Evolutionary conservation across 2,888 invertebrate species (phyloP), one percentile per base, ranked within the genome.

Genomic region (Tinea semifulvella): DNA sequence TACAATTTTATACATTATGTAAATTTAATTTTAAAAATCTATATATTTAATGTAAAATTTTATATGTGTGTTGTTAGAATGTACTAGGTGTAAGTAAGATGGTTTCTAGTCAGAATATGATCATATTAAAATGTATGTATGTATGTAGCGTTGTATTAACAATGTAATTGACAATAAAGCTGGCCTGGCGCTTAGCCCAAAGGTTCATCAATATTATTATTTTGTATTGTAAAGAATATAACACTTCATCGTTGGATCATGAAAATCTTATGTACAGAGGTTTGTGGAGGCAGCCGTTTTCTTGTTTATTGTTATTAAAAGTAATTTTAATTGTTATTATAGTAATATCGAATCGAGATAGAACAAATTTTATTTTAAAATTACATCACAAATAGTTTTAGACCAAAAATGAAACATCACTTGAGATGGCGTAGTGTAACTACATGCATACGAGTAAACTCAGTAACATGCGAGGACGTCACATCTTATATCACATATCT

Each of bases 51-150:
- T 79, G 77, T 79, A 79, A 68, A 77, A 71, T 68, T 66, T 25
- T 46, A 56, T 64, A 63, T 72, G 70, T 69, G 73, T 76, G 75
- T 75, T 75, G 67, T 75, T 77, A 74, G 71, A 73, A 65, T 68
- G 61, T 75, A 74, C 72, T 71, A 68, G 71, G 66, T 73, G 70
- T 70, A 74, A 75, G 70, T 70, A 75, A 75, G 73, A 79, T 74
- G 79, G 75, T 77, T 80, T 82, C 82, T 82, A 82, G 82, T 82
- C 82, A 82, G 77, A 77, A 73, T 76, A 77, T 75, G 74, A 80
- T 69, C 77, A 74, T 76, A 25, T 77, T 74, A 72, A 69, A 44
- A 46, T 45, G 42, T 47, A 64, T 69, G 75, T 79, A 79, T 73
- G n/a, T n/a, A n/a, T n/a, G n/a, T n/a, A n/a, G n/a, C 13, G 71